Conservation (phyloP, 2,888 invertebrate species). For the Dysmachus trigonus region DNA sequence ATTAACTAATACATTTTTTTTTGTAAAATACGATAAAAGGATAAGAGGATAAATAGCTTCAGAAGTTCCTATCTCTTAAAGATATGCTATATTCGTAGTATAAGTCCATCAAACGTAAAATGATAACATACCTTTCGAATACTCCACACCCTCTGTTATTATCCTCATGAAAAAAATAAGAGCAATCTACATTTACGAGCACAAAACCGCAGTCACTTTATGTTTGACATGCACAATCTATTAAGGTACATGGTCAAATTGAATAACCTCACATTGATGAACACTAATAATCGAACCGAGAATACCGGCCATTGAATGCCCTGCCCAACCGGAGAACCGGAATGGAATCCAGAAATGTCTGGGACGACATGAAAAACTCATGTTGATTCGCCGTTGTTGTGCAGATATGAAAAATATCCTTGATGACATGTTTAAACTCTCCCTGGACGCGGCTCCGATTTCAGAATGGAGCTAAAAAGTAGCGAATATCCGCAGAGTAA, state of each 20-base stretch:
- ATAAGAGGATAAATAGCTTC: too few species aligned
- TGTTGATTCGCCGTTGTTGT: slow-evolving; percentile 41
- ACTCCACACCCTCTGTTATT: neutral
- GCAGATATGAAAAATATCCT: slow-evolving; percentile 39
- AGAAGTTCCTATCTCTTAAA: neutral
- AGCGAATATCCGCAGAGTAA: neutral
- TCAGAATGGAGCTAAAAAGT: slow-evolving; percentile 22
- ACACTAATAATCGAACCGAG: slow-evolving; percentile 29
- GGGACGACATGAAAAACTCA: slow-evolving; percentile 37
- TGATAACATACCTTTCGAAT: neutral
- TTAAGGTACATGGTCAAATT: slow-evolving; percentile 41
- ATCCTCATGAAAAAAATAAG: neutral
- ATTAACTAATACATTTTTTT: too few species aligned
- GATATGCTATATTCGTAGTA: neutral
- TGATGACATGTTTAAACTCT: slow-evolving; percentile 39
- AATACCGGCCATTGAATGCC: slow-evolving; percentile 8
- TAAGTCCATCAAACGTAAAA: neutral
- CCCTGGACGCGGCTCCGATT: slow-evolving; percentile 30
- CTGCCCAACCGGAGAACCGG: slow-evolving; percentile 21
- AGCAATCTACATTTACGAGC: slow-evolving; percentile 12
- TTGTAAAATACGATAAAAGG: too few species aligned
- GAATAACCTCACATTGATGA: slow-evolving; percentile 39
- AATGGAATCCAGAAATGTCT: slow-evolving; percentile 34
- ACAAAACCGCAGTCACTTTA: slow-evolving; percentile 40
- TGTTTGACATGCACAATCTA: slow-evolving; percentile 43